These are phyloP conservation scores for Elanus axillaris DNA, from an alignment of 2,113 vertebrate genomes.

Conservation along the genomic window DNA sequence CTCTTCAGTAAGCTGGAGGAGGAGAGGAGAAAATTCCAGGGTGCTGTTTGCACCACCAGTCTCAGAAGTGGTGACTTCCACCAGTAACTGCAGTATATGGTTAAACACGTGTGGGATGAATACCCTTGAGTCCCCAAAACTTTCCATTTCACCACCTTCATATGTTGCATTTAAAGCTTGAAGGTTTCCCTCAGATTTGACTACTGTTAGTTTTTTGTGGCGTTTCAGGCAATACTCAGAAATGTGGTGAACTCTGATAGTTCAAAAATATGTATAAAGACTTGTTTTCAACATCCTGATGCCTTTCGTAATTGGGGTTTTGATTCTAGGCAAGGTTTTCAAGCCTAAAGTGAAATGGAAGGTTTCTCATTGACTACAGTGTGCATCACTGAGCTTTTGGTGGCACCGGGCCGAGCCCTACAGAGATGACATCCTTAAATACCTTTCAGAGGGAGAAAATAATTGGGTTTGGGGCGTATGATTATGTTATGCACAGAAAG, in stretches of 20 bases:
- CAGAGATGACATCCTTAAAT: neutral
- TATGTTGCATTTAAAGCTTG: neutral
- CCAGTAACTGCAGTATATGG: rapidly evolving
- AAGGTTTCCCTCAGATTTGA: neutral
- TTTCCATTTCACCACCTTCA: neutral
- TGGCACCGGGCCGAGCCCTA: neutral
- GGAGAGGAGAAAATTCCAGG: neutral
- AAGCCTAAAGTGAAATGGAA: neutral
- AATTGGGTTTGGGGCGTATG: neutral
- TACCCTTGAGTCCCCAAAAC: neutral
- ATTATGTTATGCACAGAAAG: neutral
- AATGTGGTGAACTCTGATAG: neutral
- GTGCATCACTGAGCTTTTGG: rapidly evolving
- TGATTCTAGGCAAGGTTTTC: neutral
- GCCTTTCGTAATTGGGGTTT: neutral
- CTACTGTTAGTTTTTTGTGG: neutral
- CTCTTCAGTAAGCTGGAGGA: neutral
- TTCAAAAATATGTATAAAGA: neutral
- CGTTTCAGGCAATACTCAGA: neutral
- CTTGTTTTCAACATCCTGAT: neutral
- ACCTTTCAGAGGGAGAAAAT: neutral
- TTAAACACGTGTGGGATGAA: neutral
- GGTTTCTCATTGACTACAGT: neutral
- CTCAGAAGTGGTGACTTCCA: neutral
- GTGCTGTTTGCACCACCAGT: neutral